Percentiles rank a stretch among this genome's conserved stretches.
These are phyloP conservation scores for Leguminivora glycinivorella DNA, from an alignment of 1,140 invertebrate species.

Conservation along the genomic window DNA sequence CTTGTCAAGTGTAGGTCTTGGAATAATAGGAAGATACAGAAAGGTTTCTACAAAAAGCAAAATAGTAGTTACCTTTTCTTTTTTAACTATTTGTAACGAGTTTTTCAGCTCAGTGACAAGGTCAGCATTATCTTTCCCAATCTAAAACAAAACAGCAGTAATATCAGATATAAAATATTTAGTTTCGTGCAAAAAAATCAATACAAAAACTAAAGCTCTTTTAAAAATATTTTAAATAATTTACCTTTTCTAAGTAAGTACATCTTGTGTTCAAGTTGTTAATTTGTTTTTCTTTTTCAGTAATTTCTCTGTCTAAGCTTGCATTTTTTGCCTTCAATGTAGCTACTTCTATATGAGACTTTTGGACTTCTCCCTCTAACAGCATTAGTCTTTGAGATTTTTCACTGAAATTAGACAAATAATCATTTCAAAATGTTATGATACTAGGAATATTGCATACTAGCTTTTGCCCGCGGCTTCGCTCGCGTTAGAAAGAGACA, in stretches of 20 bases:
- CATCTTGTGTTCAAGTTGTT: constrained; percentile 54
- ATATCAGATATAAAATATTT: constrained; percentile 6
- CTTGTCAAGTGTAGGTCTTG: too few relatives aligned
- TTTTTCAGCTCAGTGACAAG: constrained; percentile 66
- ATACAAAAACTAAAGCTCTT: constrained; percentile 5
- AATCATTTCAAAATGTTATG: not conserved
- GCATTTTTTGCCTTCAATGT: constrained; percentile 81
- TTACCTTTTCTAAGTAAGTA: constrained; percentile 67
- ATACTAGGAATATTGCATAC: too few relatives aligned
- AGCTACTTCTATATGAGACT: constrained; percentile 80
- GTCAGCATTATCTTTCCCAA: constrained; percentile 65
- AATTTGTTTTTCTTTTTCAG: constrained; percentile 62
- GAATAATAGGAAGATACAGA: constrained; percentile 19
- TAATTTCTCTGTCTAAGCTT: constrained; percentile 78
- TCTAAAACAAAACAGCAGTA: constrained; percentile 48
- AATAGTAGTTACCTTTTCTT: constrained; percentile 67
- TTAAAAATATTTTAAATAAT: constrained; percentile 18
- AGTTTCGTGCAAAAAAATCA: not conserved
- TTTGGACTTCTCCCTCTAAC: constrained; percentile 81
- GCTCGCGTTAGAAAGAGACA: too few relatives aligned
- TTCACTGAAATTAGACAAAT: constrained; percentile 70
- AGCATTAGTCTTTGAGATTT: constrained; percentile 78
- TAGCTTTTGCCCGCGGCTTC: too few relatives aligned
- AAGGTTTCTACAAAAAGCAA: constrained; percentile 25
- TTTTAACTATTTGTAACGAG: constrained; percentile 57